Evolutionary conservation across 2,888 invertebrate species (phyloP), one percentile per base, ranked within the genome.

Genomic region (Callyntrura guangdongensis): DNA sequence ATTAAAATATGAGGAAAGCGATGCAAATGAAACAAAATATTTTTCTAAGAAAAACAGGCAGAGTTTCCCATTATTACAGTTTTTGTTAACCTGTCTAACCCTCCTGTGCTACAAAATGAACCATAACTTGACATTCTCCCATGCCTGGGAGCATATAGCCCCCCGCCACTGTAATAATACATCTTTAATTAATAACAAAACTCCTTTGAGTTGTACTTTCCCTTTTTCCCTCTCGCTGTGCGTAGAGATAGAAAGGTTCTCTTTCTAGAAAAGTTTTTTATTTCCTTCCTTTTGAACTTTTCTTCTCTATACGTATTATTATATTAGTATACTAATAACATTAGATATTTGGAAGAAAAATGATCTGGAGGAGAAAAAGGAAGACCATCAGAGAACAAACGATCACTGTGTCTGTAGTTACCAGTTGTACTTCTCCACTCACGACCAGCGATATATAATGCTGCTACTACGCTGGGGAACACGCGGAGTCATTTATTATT

Each of bases 81-180:
- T 84, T 67, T 84, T 84, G 53, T 69, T 84, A 84, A 84, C 84
- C 84, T 84, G 84, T 84, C 84, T 69, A 69, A 49, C 69, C 69
- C 49, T 69, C 47, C 49, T 74, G n/a, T n/a, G 45, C 12, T 22
- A 49, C 20, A 47, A 74, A 74, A 74, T 74, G 74, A 74, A 74
- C 47, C 47, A 74, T 49, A 47, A 47, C 67, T 25, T 47, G 14
- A 17, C 74, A 47, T 47, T n/a, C 14, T 12, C 8, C 74, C 14
- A 74, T 47, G 47, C 17, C 36, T 36, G 25, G 56, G 12, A 59
- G 27, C 81, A 17, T n/a, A 47, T 47, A 12, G 14, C 45, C 8
- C 8, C 11, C 17, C 74, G 36, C 59, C 27, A 47, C 9, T 12
- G 11, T 22, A 53, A 27, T 20, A 47, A 27, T 20, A 47, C 17